Evolutionary conservation across 2,888 invertebrate genomes (phyloP).

Genomic region (Pandemis corylana): DNA sequence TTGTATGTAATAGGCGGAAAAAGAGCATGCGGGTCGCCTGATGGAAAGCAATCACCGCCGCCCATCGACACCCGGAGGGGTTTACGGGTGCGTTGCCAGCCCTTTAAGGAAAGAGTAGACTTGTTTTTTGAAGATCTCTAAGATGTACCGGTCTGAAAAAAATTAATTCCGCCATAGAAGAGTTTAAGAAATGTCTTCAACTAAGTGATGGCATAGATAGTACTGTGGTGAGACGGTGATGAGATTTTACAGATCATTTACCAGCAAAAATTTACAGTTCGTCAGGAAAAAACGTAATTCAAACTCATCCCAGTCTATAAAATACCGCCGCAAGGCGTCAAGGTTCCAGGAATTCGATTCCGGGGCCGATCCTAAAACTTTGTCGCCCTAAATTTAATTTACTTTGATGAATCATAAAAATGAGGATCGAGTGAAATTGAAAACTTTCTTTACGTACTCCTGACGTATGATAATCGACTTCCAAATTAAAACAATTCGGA

Average conservation of each 20-base stretch:
- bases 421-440: constrained; percentile 15
- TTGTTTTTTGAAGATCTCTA: too few species aligned
- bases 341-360: not conserved
- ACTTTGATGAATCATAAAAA: constrained; percentile 29
- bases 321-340: not conserved
- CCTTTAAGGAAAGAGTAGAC: too few species aligned
- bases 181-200: too few species aligned
- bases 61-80: too few species aligned
- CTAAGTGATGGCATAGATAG: too few species aligned
- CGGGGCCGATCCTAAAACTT: constrained; percentile 23
- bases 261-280: not conserved
- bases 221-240: not conserved
- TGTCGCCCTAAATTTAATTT: constrained; percentile 22
- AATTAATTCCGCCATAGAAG: too few species aligned
- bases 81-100: too few species aligned
- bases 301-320: not conserved
- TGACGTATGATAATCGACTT: too few species aligned
- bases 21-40: too few species aligned
- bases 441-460: not conserved
- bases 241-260: not conserved
- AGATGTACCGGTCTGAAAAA: too few species aligned
- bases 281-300: not conserved
- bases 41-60: too few species aligned
- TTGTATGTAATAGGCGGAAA: too few species aligned
- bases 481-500: not conserved